Evolutionary conservation across 2,113 vertebrate genomes (phyloP).

Genomic region (Strix uralensis): DNA sequence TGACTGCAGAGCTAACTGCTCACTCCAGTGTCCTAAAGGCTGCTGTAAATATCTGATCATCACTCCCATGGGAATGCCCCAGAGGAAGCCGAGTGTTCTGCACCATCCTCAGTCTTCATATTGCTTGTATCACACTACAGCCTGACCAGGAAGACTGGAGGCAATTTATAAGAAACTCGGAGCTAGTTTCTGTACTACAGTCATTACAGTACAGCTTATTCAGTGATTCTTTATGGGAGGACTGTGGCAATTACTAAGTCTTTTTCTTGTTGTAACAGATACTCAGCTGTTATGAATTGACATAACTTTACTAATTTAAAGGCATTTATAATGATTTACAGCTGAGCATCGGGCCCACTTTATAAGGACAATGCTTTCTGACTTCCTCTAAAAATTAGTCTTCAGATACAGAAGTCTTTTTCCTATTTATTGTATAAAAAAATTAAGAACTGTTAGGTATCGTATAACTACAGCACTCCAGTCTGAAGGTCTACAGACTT

Average conservation of each 20-base stretch:
- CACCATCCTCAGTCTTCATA: background rate
- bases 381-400: background rate
- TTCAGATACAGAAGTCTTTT: background rate
- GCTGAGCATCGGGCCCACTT: background rate
- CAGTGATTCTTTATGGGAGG: background rate
- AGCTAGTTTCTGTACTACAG: background rate
- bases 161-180: background rate
- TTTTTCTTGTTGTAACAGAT: background rate
- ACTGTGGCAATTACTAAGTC: background rate
- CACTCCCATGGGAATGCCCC: rapidly evolving
- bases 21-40: background rate
- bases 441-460: background rate
- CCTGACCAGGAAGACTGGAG: background rate
- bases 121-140: rapidly evolving
- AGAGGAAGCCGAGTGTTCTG: rapidly evolving
- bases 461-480: background rate
- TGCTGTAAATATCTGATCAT: rapidly evolving
- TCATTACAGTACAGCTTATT: background rate
- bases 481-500: background rate
- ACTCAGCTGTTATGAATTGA: background rate
- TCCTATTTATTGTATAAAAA: background rate
- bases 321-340: background rate
- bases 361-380: background rate
- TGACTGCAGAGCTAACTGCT: background rate
- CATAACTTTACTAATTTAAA: background rate